Evolutionary conservation across 2,113 vertebrate genomes (phyloP).

Genomic region (Thymallus thymallus): DNA sequence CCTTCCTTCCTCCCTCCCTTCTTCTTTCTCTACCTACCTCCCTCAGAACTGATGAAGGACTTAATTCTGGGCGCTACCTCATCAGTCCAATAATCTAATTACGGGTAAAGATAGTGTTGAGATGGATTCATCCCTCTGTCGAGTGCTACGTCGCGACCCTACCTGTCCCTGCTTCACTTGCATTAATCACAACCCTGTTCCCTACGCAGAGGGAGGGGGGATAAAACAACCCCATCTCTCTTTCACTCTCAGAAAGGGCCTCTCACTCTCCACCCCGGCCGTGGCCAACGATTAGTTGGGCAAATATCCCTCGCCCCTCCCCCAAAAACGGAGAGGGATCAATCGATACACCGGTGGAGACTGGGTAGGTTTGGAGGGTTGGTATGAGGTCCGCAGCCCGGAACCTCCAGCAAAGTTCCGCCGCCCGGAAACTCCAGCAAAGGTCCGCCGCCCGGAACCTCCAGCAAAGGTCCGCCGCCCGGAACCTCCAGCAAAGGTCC

Average conservation of each 20-base stretch:
- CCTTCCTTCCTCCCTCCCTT: background rate
- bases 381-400: too few species aligned
- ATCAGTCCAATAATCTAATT: slow-evolving; percentile 71
- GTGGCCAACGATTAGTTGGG: background rate
- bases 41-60: slow-evolving; percentile 61
- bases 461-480: too few species aligned
- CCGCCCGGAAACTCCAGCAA: too few species aligned
- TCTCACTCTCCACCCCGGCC: background rate
- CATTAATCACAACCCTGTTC: slow-evolving; percentile 18
- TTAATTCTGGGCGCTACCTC: slow-evolving; percentile 65
- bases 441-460: too few species aligned
- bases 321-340: background rate
- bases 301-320: background rate
- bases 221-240: slow-evolving; percentile 32
- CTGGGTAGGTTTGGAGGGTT: too few species aligned
- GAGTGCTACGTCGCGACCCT: slow-evolving; percentile 20
- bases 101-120: slow-evolving; percentile 52
- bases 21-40: slow-evolving; percentile 10
- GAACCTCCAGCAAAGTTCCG: too few species aligned
- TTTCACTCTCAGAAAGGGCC: too few species aligned
- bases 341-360: background rate
- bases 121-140: slow-evolving; percentile 50
- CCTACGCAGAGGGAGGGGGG: background rate
- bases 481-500: too few species aligned
- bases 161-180: background rate